phyloP scores from a whole-genome alignment of 2,113 vertebrate species.

The Syngnathoides biaculeatus region DNA sequence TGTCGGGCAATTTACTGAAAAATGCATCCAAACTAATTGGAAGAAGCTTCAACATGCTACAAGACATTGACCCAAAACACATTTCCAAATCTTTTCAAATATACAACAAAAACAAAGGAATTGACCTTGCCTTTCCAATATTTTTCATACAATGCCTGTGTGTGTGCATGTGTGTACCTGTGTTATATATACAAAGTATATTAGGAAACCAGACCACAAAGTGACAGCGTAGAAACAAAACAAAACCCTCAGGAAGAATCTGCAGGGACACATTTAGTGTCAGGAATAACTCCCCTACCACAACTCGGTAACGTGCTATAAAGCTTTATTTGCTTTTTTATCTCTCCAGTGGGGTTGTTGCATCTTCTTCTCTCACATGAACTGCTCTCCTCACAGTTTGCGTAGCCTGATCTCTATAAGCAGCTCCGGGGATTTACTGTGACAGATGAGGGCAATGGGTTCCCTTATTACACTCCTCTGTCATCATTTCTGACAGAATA shows the following conservation, averaged over 20 bases:
- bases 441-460: conserved; percentile 44
- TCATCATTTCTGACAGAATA: conserved; percentile 68
- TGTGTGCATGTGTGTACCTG: no score
- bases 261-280: conserved; percentile 1
- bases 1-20: no score
- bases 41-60: no score
- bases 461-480: conserved; percentile 64
- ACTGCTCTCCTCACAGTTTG: conserved; percentile 5
- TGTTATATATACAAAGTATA: no score
- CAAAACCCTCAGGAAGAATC: conserved; percentile 10
- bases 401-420: neutral
- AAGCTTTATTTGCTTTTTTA: conserved; percentile 19
- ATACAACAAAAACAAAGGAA: no score
- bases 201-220: neutral
- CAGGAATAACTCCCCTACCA: conserved; percentile 11
- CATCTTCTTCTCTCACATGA: conserved; percentile 2
- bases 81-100: no score
- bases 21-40: no score
- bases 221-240: neutral
- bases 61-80: no score
- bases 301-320: conserved; percentile 8
- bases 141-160: no score
- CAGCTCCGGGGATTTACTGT: conserved; percentile 34
- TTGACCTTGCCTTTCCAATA: no score
- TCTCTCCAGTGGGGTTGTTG: conserved; percentile 8